phyloP scores from a whole-genome alignment of 1,140 invertebrate species.

The Macrostomum lignano region DNA sequence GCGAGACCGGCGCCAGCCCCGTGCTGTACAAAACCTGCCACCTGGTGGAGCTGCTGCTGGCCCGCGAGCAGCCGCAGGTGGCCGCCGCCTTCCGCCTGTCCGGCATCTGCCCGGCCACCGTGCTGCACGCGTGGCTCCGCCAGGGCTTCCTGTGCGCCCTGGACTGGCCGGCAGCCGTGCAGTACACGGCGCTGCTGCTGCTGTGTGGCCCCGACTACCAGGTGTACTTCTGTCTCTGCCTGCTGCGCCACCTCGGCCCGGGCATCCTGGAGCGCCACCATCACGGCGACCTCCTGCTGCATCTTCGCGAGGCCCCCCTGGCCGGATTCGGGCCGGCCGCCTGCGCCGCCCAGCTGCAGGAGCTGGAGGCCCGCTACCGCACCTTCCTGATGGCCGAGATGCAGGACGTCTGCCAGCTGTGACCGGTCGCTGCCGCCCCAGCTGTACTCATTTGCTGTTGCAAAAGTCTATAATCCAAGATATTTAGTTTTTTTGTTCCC shows the following conservation, averaged over 20 bases:
- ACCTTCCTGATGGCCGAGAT: no score
- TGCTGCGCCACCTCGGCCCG: slow-evolving; percentile 21
- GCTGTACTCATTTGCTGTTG: no score
- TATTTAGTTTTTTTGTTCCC: no score
- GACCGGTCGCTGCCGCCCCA: no score
- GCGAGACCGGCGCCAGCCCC: slow-evolving; percentile 17
- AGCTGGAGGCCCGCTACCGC: no score
- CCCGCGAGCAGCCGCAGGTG: slow-evolving; percentile 20
- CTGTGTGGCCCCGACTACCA: slow-evolving; percentile 27
- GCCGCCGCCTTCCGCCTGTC: slow-evolving; percentile 24
- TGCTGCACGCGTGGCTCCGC: slow-evolving; percentile 28
- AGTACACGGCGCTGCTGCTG: no score
- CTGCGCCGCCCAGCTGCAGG: no score
- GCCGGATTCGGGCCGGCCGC: no score
- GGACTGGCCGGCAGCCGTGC: slow-evolving; percentile 29
- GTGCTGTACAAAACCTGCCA: slow-evolving; percentile 22
- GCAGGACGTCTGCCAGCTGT: no score
- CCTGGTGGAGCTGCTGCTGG: slow-evolving; percentile 22
- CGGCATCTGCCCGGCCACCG: no score
- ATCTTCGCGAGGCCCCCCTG: no score
- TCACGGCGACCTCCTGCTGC: slow-evolving; percentile 18
- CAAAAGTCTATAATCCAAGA: no score
- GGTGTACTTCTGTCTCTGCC: slow-evolving; percentile 28
- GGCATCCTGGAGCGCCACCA: slow-evolving; percentile 19
- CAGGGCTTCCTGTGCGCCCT: slow-evolving; percentile 31